Base-by-base conservation (phyloP, 1,140 invertebrate species). In the Aphidius ervi region DNA sequence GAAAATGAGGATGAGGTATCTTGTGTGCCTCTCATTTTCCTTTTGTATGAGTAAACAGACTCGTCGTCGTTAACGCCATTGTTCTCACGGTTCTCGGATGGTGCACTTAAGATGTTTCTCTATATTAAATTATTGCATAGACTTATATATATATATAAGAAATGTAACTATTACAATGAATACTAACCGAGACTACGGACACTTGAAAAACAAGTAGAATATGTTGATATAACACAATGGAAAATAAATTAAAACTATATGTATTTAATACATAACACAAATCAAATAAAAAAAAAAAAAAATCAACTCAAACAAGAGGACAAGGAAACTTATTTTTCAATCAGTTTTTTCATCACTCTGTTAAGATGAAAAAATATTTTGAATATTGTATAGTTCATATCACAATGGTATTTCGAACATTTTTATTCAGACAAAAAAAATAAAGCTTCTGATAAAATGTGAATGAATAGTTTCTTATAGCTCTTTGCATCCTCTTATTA, bases 11-110 rank as follows among this genome's bases (percentile, higher is more conserved):
- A 6, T 48, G 47, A n/a, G 47, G 20, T 48, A 31, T 49, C 47
- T n/a, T 50, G 9, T 56, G n/a, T n/a, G 1, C 47, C n/a, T 46
- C 55, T 60, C 7, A 10, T 20, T 45, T 50, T 54, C 56, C 56
- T 55, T 50, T 60, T 45, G n/a, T 59, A 43, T 23, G 48, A 49
- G 62, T 49, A 65, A 64, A 61, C 54, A 54, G 56, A 57, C 49
- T 53, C 47, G 58, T 64, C 58, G 62, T 61, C 59, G 64, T 67
- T 69, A 63, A 66, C 64, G 57, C 53, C 59, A 59, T 64, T 67
- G 61, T 63, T 65, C 65, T 65, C 63, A 68, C 58, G 66, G 53
- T 67, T 66, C 63, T 67, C 56, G 39, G 46, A 40, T 31, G 23
- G 23, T 31, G 47, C 43, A 49, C 54, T 59, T 62, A 66, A 46